Evolutionary conservation across 2,888 invertebrate genomes (phyloP), one percentile per base, ranked within the genome.

Genomic region (Leptinotarsa tumamoca): DNA sequence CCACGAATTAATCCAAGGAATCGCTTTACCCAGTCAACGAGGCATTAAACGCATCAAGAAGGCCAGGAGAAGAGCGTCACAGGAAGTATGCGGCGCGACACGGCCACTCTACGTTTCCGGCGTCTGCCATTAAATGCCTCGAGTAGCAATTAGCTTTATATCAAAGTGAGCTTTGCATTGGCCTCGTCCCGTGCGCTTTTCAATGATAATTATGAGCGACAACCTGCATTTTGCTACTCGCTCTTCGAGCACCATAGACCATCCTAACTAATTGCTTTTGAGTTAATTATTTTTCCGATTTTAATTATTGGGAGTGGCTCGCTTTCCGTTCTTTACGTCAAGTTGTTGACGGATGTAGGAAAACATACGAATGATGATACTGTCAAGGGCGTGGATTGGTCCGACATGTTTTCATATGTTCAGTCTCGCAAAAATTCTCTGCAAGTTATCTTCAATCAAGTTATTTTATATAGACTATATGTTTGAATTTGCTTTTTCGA

Each of bases 81-180:
- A 75, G 80, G 80, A 80, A 80, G 81, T 80, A 77, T 67, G 72
- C 77, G 74, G 73, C 68, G 77, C 74, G 77, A 77, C 79, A 78
- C 81, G 80, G 80, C 82, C 84, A 83, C 84, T 84, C 80, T 78
- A 80, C 73, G 75, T 80, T 82, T 81, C 84, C 86, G 85, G 85
- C 87, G 86, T 86, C 85, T 61, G 61, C 27, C 86, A 87, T 88
- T 87, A 87, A 86, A 85, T 84, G 85, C 85, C 83, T 87, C 85
- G 83, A 88, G 88, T 87, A 87, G 87, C 88, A 88, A 88, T 88
- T 88, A 88, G 88, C 87, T 86, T 86, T 87, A 85, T 87, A 81
- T 83, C 83, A 87, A 85, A 86, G 87, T 87, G 87, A 84, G 85
- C 85, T 84, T 85, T 81, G 81, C 79, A 77, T 82, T 81, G 74